Conservation (phyloP, 2,888 invertebrate species). For the Metalampra italica region DNA sequence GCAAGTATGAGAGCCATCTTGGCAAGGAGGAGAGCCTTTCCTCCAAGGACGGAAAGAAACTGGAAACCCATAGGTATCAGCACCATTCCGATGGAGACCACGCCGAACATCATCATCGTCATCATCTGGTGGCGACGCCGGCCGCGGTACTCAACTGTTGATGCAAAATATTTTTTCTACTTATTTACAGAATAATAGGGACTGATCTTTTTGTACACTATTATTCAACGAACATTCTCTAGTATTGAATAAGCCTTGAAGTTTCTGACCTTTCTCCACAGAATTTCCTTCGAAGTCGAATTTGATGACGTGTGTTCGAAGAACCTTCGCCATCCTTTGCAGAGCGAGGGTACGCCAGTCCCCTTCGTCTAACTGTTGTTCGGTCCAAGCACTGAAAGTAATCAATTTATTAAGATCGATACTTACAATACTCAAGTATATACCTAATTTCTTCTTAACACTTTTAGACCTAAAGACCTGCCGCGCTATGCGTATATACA, state of each 20-base stretch:
- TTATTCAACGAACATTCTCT: no score
- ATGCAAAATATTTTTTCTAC: not conserved
- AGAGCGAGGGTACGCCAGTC: slow-evolving; percentile 81
- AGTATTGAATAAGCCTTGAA: no score
- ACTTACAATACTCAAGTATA: no score
- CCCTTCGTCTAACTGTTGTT: slow-evolving; percentile 59
- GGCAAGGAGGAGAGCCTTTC: slow-evolving; percentile 87
- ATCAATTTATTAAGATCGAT: no score
- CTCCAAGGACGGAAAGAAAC: slow-evolving; percentile 88
- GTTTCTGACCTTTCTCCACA: slow-evolving; percentile 52
- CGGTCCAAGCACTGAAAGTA: slow-evolving; percentile 52
- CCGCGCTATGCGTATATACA: no score
- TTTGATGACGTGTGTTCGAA: slow-evolving; percentile 83
- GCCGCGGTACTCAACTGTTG: slow-evolving; percentile 68
- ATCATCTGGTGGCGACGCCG: slow-evolving; percentile 83
- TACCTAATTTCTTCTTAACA: no score
- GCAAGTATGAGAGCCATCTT: slow-evolving; percentile 90
- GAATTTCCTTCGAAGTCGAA: slow-evolving; percentile 72
- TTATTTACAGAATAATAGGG: no score
- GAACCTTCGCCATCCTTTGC: slow-evolving; percentile 74
- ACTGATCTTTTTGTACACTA: no score
- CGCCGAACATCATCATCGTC: slow-evolving; percentile 88
- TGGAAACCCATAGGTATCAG: slow-evolving; percentile 91
- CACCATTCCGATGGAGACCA: slow-evolving; percentile 86
- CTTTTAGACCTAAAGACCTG: no score